Evolutionary conservation across 2,113 vertebrate species (phyloP).

Genomic region (Heterotis niloticus): DNA sequence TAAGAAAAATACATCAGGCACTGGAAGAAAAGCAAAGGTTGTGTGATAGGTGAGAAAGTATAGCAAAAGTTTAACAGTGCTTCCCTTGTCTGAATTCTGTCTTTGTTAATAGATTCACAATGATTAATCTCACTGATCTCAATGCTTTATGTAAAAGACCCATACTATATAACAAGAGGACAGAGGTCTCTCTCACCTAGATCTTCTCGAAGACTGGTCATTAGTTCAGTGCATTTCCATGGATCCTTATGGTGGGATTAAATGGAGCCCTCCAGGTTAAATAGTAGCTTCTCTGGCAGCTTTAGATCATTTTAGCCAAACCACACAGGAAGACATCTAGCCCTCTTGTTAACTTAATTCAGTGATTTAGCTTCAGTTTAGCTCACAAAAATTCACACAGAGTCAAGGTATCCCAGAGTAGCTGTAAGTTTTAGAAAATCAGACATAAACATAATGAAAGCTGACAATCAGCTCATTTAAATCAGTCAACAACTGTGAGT

Average conservation of each 20-base stretch:
- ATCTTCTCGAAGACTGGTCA: background rate
- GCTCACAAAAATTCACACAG: background rate
- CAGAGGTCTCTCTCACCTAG: no score
- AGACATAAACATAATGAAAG: background rate
- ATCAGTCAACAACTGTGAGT: background rate
- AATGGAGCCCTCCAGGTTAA: background rate
- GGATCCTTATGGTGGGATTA: no score
- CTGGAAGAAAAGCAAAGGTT: background rate
- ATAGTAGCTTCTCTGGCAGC: background rate
- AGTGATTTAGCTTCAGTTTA: background rate
- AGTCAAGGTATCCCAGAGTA: background rate
- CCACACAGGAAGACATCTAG: background rate
- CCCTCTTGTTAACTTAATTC: background rate
- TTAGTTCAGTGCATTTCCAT: background rate
- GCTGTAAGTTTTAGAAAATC: conserved; percentile 12
- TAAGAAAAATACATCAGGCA: background rate
- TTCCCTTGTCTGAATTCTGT: no score
- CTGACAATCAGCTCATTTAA: no score
- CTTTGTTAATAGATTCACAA: no score
- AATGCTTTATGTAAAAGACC: no score
- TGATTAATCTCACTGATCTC: no score
- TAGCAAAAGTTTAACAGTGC: no score
- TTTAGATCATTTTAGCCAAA: background rate
- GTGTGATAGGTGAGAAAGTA: background rate
- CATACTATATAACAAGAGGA: no score